A percentile compares a stretch with the other conserved stretches of the same genome.
These are phyloP conservation scores for Neoniphon sammara DNA, from an alignment of 2,797 vertebrate species.

Conservation along the genomic window DNA sequence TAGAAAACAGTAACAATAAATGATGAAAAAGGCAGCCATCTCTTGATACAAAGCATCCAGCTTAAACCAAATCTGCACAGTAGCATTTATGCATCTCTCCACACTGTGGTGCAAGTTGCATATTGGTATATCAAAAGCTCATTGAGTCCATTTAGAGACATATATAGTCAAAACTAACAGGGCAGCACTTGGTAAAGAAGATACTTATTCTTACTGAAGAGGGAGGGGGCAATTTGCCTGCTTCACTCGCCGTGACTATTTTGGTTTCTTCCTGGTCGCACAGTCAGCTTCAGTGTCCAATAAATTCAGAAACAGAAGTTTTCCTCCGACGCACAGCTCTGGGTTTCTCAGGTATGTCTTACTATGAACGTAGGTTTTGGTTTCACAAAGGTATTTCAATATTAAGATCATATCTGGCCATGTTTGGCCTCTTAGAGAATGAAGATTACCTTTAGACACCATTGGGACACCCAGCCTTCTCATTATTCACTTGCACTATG, in stretches of 20 bases:
- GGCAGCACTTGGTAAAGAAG: conserved; percentile 1
- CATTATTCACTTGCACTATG: neutral
- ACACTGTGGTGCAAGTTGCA: neutral
- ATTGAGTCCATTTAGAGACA: neutral
- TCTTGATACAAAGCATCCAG: conserved; percentile 3
- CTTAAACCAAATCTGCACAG: neutral
- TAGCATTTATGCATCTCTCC: neutral
- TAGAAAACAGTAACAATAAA: neutral
- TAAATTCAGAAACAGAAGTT: neutral
- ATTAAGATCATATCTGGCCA: neutral
- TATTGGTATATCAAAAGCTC: neutral
- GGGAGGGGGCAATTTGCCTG: neutral
- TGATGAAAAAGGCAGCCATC: conserved; percentile 20
- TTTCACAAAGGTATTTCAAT: neutral
- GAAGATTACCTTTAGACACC: neutral
- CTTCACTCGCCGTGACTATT: conserved; percentile 4
- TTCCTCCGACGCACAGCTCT: neutral
- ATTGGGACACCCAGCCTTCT: neutral
- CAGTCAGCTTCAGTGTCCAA: neutral
- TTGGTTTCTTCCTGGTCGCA: neutral
- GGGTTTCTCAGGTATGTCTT: neutral
- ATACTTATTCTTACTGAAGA: neutral
- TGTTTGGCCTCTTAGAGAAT: neutral
- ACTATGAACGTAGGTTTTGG: neutral
- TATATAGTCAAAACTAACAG: neutral